Base-by-base conservation (phyloP, 2,888 invertebrate genomes). In the Eupeodes latifasciatus region DNA sequence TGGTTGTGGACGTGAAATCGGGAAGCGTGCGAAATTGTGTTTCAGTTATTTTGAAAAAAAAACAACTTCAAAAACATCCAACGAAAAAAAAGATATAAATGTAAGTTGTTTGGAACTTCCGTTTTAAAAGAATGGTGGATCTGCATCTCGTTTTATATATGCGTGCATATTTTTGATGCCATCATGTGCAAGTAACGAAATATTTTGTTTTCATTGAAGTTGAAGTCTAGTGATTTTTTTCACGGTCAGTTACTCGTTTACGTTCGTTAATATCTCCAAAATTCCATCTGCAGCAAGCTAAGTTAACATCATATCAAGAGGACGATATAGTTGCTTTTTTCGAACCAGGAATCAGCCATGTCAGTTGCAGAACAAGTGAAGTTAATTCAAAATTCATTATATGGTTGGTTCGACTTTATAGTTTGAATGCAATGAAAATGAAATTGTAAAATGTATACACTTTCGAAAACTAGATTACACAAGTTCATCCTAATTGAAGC, bases 11-110 rank as follows among this genome's bases (percentile, higher is more conserved):
- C 27, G 5, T 66, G 66, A 3, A 59, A 47, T 72, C 55, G 44
- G 71, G 72, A n/a, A 59, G 72, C 57, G 69, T 76, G 76, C 3
- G 69, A 71, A 76, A 74, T 79, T 79, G 67, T 51, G 71, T 76
- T 64, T 75, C 16, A 53, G 12, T 51, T 40, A 67, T 64, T 71
- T 69, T 6, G 3, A 14, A 27, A 66, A 59, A n/a, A n/a, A 40
- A 53, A 5, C 11, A 27, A 40, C 36, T 47, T 7, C 19, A 12
- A 53, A 44, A 27, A 40, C 36, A 59, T 7, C 19, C 16, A 40
- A 44, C n/a, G 34, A 40, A 64, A 71, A 64, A 36, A 53, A 55
- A 9, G n/a, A 6, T 19, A 62, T 6, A 67, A 53, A 69, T 69
- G 47, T 27, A 12, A 62, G n/a, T 67, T 27, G 16, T 11, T 49